A percentile compares a stretch with the other conserved stretches of the same genome.
phyloP scores from a whole-genome alignment of 2,797 vertebrate genomes.

The Pelobates cultripes region DNA sequence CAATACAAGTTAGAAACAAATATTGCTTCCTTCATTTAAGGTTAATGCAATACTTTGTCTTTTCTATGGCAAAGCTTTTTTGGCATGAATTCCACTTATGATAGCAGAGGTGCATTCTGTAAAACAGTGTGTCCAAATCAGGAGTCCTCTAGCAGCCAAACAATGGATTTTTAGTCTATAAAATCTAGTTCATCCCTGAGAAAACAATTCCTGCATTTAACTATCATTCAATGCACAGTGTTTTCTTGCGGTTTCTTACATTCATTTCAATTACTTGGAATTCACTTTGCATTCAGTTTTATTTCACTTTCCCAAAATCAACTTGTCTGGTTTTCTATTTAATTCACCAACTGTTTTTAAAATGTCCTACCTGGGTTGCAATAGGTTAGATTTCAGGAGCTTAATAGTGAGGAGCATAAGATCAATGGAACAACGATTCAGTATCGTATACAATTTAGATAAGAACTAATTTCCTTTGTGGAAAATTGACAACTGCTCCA shows the following conservation, averaged over 20 bases:
- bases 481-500: background rate
- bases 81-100: too few species aligned
- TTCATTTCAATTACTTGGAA: background rate
- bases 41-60: too few species aligned
- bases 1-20: too few species aligned
- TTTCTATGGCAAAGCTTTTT: too few species aligned
- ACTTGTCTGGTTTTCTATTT: background rate
- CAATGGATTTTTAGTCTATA: background rate
- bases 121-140: background rate
- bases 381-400: background rate
- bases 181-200: background rate
- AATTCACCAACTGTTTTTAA: background rate
- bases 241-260: background rate
- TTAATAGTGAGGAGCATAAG: background rate
- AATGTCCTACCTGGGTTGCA: background rate
- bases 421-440: background rate
- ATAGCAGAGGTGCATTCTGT: background rate
- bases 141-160: background rate
- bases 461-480: background rate
- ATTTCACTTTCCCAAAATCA: background rate
- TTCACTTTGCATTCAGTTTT: background rate
- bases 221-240: background rate
- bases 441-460: slow-evolving; percentile 1
- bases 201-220: background rate
- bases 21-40: too few species aligned